Conservation (phyloP, 2,113 vertebrate genomes). For the Apaloderma vittatum region DNA sequence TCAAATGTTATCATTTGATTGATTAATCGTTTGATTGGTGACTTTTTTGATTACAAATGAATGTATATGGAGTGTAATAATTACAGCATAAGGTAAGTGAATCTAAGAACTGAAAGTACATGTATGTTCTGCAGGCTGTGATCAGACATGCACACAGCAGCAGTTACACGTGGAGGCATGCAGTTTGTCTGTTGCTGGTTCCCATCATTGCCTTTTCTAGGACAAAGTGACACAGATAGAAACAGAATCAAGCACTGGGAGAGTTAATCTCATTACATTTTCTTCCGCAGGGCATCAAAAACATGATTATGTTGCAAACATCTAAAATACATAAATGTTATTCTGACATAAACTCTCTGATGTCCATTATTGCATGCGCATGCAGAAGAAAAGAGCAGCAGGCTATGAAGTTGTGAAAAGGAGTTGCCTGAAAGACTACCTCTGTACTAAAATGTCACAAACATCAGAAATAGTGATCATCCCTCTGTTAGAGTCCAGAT, state of each 20-base stretch:
- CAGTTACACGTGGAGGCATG: not conserved
- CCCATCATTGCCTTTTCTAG: not conserved
- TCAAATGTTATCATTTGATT: not conserved
- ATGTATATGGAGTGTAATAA: not conserved
- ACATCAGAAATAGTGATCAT: not conserved
- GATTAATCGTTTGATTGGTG: not conserved
- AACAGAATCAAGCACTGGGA: not conserved
- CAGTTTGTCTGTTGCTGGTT: not conserved
- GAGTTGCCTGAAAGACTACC: not conserved
- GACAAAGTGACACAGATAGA: not conserved
- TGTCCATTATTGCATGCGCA: not conserved
- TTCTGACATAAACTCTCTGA: not conserved
- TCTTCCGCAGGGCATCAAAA: not conserved
- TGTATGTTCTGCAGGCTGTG: not conserved
- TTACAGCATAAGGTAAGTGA: not conserved
- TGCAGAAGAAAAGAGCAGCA: not conserved
- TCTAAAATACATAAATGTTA: not conserved
- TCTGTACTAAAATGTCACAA: not conserved
- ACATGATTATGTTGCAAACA: not conserved
- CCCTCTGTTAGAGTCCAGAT: not conserved
- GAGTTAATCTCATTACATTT: not conserved
- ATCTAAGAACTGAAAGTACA: not conserved
- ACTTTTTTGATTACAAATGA: not conserved
- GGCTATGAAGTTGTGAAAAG: not conserved
- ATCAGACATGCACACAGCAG: not conserved